Evolutionary conservation across 2,797 vertebrate genomes (phyloP).

Genomic region (Tokudaia tokunoshimensis): DNA sequence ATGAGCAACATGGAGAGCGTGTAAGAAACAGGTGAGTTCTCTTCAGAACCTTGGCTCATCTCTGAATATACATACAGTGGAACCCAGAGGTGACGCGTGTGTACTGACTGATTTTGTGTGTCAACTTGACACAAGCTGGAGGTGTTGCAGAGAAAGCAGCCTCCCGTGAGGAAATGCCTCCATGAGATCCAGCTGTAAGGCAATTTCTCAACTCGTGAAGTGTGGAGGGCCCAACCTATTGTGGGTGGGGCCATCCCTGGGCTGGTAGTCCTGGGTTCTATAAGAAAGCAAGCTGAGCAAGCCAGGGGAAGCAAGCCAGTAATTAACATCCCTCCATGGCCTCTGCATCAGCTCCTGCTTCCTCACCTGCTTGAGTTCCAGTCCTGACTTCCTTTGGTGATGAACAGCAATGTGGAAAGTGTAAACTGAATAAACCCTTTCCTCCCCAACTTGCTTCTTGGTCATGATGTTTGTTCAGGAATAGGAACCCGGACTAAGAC

Average conservation of each 20-base stretch:
- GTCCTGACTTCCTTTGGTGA: neutral
- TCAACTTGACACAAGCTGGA: neutral
- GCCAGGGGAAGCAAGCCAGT: neutral
- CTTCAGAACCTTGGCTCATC: neutral
- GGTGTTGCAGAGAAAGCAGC: neutral
- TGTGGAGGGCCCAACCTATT: neutral
- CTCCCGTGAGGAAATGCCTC: neutral
- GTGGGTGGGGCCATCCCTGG: neutral
- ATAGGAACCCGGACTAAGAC: neutral
- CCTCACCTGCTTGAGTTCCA: neutral
- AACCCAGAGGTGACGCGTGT: neutral
- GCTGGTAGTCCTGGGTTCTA: neutral
- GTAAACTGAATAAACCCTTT: neutral
- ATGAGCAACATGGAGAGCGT: too few species aligned
- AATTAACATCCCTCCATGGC: neutral
- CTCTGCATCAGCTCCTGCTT: neutral
- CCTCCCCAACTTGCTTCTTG: neutral
- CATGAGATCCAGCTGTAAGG: neutral
- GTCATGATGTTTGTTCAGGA: neutral
- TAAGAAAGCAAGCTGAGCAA: neutral
- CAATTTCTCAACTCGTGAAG: neutral
- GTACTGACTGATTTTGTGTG: neutral
- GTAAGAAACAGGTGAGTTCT: neutral
- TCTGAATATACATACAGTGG: accelerated
- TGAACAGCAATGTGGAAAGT: neutral